These are phyloP conservation scores for Spea bombifrons DNA, from an alignment of 2,113 vertebrate genomes.

Conservation along the genomic window DNA sequence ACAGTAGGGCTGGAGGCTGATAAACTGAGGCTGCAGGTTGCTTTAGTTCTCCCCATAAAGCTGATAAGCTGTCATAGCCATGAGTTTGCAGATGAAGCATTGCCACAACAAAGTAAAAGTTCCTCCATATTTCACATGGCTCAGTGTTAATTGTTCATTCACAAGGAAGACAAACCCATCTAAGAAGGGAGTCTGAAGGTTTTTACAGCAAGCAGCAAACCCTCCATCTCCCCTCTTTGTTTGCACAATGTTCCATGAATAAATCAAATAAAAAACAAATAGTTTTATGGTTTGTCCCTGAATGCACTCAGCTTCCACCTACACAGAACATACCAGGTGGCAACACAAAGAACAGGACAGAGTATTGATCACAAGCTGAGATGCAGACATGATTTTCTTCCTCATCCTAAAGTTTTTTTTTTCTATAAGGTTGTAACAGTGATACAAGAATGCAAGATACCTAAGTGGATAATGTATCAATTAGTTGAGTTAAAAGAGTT, in stretches of 20 bases:
- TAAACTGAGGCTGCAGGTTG: slow-evolving; percentile 47
- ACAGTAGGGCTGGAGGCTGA: slow-evolving; percentile 24
- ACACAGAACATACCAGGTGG: too few relatives aligned
- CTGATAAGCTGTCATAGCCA: slow-evolving; percentile 42
- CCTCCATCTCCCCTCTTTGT: slow-evolving; percentile 15
- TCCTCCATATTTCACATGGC: slow-evolving; percentile 32
- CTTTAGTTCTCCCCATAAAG: slow-evolving; percentile 24
- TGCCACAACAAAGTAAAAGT: slow-evolving; percentile 14
- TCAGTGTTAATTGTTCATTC: slow-evolving; percentile 52
- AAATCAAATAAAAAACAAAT: slow-evolving; percentile 12
- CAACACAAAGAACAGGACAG: too few relatives aligned
- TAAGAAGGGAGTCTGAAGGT: slow-evolving; percentile 11
- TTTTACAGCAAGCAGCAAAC: background rate
- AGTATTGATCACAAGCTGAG: too few relatives aligned
- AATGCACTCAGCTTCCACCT: too few relatives aligned
- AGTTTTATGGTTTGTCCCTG: background rate
- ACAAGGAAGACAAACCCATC: slow-evolving; percentile 40
- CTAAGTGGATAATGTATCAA: too few relatives aligned
- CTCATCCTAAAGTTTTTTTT: too few relatives aligned
- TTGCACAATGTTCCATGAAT: slow-evolving; percentile 55
- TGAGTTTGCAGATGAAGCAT: slow-evolving; percentile 34
- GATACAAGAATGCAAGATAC: too few relatives aligned
- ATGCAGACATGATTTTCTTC: too few relatives aligned
- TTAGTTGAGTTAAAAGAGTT: too few relatives aligned
- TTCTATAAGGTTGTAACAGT: too few relatives aligned